phyloP scores from a whole-genome alignment of 2,888 invertebrate species.

The Drosophila melanosoma region DNA sequence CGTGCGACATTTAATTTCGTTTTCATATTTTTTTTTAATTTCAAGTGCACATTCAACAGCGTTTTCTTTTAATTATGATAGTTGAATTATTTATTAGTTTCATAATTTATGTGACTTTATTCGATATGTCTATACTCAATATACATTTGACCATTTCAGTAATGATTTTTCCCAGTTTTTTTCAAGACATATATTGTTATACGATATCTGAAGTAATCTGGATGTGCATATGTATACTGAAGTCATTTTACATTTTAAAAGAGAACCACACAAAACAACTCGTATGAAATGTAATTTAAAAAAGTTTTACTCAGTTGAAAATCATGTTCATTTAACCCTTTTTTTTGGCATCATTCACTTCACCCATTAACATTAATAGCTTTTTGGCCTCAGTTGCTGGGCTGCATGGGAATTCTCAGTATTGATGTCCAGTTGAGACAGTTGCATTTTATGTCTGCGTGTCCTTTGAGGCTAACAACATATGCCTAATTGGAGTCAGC shows the following conservation, averaged over 20 bases:
- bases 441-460: constrained; percentile 5
- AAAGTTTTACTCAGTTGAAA: constrained; percentile 3
- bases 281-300: neutral
- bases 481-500: constrained; percentile 78
- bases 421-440: constrained; percentile 27
- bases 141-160: neutral
- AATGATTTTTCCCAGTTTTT: neutral
- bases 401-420: constrained; percentile 30
- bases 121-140: neutral
- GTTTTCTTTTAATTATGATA: neutral
- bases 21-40: neutral
- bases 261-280: neutral
- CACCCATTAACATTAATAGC: constrained; percentile 61
- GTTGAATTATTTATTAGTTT: neutral
- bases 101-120: neutral
- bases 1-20: constrained; percentile 2
- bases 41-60: constrained; percentile 2
- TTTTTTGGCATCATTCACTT: constrained; percentile 16
- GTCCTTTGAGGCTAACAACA: constrained; percentile 45
- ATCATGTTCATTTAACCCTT: neutral
- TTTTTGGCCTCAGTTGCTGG: constrained; percentile 37
- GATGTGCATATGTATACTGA: neutral
- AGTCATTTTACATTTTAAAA: neutral
- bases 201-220: neutral
- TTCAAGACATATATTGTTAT: neutral